Evolutionary conservation across 2,113 vertebrate species (phyloP).

Genomic region (Rhynchomys soricoides): DNA sequence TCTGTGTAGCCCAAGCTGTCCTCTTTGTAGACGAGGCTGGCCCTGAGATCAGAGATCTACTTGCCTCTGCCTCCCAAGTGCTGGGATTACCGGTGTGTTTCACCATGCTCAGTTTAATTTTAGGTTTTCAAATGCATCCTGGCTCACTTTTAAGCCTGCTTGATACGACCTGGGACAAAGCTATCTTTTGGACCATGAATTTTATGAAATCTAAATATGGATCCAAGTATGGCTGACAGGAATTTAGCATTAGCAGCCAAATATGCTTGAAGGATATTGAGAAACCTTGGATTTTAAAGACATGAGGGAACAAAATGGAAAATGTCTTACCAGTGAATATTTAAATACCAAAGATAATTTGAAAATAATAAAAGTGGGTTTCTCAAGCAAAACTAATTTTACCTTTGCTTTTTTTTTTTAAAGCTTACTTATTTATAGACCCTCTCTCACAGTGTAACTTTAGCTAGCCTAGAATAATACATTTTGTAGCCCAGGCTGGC

Average conservation of each 20-base stretch:
- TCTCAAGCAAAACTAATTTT: not conserved
- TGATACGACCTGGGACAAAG: not conserved
- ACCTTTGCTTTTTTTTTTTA: not conserved
- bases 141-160: constrained; percentile 37
- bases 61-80: not conserved
- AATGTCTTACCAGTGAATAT: not conserved
- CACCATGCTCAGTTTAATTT: not conserved
- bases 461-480: not conserved
- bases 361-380: not conserved
- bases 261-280: not conserved
- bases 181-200: not conserved
- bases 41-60: not conserved
- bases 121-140: not conserved
- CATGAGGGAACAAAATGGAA: not conserved
- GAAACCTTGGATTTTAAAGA: not conserved
- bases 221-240: not conserved
- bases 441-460: not conserved
- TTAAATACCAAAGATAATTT: not conserved
- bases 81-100: not conserved
- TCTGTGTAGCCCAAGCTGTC: not conserved
- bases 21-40: not conserved
- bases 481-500: not conserved
- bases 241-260: not conserved
- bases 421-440: not conserved
- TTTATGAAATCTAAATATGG: not conserved